Base-by-base conservation (phyloP, 2,888 invertebrate genomes). In the Villa cingulata region DNA sequence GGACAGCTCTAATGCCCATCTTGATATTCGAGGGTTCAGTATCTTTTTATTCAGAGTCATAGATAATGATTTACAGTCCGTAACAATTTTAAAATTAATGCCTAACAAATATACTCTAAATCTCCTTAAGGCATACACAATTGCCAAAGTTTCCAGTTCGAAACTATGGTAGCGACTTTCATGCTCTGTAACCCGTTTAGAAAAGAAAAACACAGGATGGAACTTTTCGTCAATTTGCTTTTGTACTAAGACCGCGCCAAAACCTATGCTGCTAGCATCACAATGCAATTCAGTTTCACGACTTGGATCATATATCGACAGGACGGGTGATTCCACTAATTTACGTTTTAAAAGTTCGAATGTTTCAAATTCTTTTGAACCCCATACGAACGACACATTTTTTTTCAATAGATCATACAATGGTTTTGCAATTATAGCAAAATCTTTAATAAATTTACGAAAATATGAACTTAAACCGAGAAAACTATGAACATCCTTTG, bases 101-200 rank as follows among this genome's bases (percentile, higher is more conserved):
- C 58, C 58, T 17, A 62, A 39, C 15, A 61, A 45, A 47, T 61
- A 62, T 2, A 57, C 50, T n/a, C 59, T 32, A 44, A 61, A 60
- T 40, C 58, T 59, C 29, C 59, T 57, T 7, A 61, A 37, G 10
- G 60, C 56, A 53, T 56, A 42, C 20, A 62, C 55, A 12, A 62
- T 51, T 0, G 59, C 61, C n/a, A 63, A 43, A 9, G 60, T 56
- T 54, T 63, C 60, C 5, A 64, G 46, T 42, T 63, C 59, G 47
- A 59, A 61, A 44, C 59, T 59, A n/a, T 45, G 41, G 43, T 58
- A 62, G 43, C 57, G 58, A 37, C 51, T 41, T 51, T 61, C 58
- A 2, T 56, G 53, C 7, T 51, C 45, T 0, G 57, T 55, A 0
- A 57, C 59, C 47, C 59, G 59, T 29, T 47, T 49, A 36, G 57